Base-by-base conservation (phyloP, 2,888 invertebrate genomes). In the Diarsia brunnea region DNA sequence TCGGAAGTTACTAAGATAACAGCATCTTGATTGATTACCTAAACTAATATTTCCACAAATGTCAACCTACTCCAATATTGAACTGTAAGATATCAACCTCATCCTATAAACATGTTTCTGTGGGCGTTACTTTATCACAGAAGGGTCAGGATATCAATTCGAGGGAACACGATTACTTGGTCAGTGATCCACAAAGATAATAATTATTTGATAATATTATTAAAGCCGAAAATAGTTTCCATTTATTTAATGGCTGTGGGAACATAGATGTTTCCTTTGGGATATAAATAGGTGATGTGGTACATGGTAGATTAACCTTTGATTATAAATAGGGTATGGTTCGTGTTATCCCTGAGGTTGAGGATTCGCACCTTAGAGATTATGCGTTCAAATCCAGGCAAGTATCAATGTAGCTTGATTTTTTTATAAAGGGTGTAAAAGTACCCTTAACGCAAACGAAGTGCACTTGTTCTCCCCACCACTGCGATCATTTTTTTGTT, bases 111-210 rank as follows among this genome's bases (percentile, higher is more conserved):
- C 16, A 43, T 19, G 19, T 61, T 45, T 45, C 27, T 27, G 58
- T 68, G 68, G 68, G 79, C 27, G 58, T 8, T 24, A 55, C 38
- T 68, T 68, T 49, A 58, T 65, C 51, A 60, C 14, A 1, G 7
- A 74, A 79, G 79, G 79, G 79, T 79, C 68, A 74, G 27, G n/a
- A 53, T 69, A 74, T 60, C n/a, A 60, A 74, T 53, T 68, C 58
- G 58, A 53, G 47, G 51, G 58, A 55, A 65, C 10, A 53, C 43
- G 43, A 73, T 78, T 73, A 78, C 67, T 67, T 73, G 24, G 19
- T 45, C 55, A 14, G 31, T 78, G 58, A 73, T 51, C 45, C 61
- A n/a, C 2, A 47, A 53, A 10, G 55, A 31, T 49, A 55, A 51
- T 49, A 68, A 75, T 75, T 14, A 45, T 58, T 65, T 8, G 24